Base-by-base conservation (phyloP, 2,113 vertebrate species). In the Cyprinodon brontotheroides region DNA sequence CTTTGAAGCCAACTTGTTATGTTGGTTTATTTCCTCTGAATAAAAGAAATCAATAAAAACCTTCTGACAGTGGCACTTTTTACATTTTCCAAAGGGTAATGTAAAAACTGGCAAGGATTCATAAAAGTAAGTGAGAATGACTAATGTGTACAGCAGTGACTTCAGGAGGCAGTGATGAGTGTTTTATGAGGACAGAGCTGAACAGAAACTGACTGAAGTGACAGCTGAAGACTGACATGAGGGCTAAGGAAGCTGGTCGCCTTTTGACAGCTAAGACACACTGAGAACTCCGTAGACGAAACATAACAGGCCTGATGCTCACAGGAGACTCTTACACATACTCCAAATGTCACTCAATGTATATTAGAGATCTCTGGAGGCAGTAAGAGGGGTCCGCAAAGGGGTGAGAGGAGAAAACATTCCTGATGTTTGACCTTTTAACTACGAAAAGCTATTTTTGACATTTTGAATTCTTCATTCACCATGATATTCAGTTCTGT, bases 391-490 rank as follows among this genome's bases (percentile, higher is more conserved):
- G 37, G 50, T 69, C 70, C 68, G 78, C 48, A 1, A 78, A 53
- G 41, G 36, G 61, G 10, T 57, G 50, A 20, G 17, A n/a, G 50
- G 13, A 78, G 3, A 57, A n/a, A 57, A 72, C 70, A 17, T 68
- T 68, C 43, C 68, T 60, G 48, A 68, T 67, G 63, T 29, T 70
- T 83, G 73, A 82, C 79, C 80, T 85, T 70, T 71, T 53, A 3
- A 13, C 64, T 67, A 61, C 57, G 13, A 65, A 20, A 36, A 62
- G 29, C 59, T 13, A 4, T 70, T 57, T 78, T 61, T 84, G 68
- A 65, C 53, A 79, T 29, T 83, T 75, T 78, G 3, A 63, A 7
- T 38, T n/a, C 70, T 41, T 62, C 57, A 38, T n/a, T 61, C 59
- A 47, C 3, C 47, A 13, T 6, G 1, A 17, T 29, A 13, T 29